Conservation (phyloP, 1,140 invertebrate species). For the Bombus confusus region DNA sequence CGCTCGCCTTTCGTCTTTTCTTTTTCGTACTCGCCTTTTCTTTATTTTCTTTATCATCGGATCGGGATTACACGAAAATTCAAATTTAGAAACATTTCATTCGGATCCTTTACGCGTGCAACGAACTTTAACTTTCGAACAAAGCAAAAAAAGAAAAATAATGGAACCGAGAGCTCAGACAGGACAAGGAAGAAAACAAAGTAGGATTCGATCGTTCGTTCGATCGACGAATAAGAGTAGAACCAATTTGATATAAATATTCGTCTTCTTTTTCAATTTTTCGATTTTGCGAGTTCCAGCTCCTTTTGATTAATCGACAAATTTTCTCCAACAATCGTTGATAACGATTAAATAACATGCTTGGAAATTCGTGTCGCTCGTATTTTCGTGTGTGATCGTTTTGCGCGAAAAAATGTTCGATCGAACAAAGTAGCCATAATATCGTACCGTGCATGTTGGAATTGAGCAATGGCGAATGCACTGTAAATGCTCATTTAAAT, state of each 20-base stretch:
- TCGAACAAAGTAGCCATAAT: not conserved
- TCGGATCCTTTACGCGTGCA: not conserved
- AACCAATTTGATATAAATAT: not conserved
- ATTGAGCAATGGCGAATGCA: not conserved
- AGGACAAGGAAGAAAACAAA: not conserved
- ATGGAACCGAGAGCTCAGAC: not conserved
- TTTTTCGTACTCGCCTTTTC: not conserved
- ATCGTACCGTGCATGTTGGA: not conserved
- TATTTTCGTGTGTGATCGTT: not conserved
- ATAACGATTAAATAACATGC: not conserved
- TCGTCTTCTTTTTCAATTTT: not conserved
- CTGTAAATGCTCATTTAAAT: not conserved
- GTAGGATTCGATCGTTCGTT: constrained; percentile 2
- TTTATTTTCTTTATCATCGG: not conserved
- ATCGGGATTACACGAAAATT: constrained; percentile 17
- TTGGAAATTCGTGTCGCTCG: not conserved
- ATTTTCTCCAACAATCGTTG: not conserved
- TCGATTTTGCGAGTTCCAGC: not conserved
- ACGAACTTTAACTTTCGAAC: not conserved
- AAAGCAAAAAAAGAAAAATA: not conserved
- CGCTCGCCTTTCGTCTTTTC: not conserved
- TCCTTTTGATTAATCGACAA: not conserved
- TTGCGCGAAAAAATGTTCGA: not conserved
- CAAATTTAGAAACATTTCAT: not conserved
- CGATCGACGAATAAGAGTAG: not conserved